Percentiles rank a stretch among this genome's conserved stretches.
These are phyloP conservation scores for Denticeps clupeoides DNA, from an alignment of 2,797 vertebrate genomes.

Conservation along the genomic window DNA sequence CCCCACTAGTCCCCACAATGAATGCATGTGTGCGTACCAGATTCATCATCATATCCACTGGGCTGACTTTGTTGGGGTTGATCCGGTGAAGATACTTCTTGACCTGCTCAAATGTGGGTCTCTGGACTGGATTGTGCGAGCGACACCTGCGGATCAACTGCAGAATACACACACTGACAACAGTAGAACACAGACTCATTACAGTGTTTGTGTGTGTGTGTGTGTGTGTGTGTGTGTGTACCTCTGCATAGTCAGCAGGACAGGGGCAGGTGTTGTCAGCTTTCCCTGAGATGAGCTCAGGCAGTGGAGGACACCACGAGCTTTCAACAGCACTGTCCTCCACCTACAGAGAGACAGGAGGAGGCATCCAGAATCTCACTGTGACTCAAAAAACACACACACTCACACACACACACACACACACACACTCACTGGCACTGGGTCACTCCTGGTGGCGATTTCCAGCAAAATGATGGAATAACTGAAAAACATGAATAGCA, in stretches of 20 bases:
- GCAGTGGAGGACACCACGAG: slow-evolving; percentile 58
- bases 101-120: slow-evolving; percentile 72
- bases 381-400: too few relatives aligned
- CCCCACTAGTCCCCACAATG: too few relatives aligned
- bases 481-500: slow-evolving; percentile 49
- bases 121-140: slow-evolving; percentile 60
- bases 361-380: too few relatives aligned
- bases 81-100: slow-evolving; percentile 72
- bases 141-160: slow-evolving; percentile 69
- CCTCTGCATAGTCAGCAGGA: slow-evolving; percentile 65
- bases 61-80: slow-evolving; percentile 77
- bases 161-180: not conserved
- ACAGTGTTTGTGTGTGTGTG: not conserved
- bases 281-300: slow-evolving; percentile 68
- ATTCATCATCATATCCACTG: slow-evolving; percentile 79
- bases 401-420: not conserved
- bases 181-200: too few relatives aligned
- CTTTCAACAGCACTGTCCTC: slow-evolving; percentile 53
- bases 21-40: slow-evolving; percentile 46
- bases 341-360: too few relatives aligned
- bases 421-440: slow-evolving; percentile 55
- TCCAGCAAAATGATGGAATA: slow-evolving; percentile 76
- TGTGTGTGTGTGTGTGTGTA: slow-evolving; percentile 20
- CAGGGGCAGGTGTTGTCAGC: slow-evolving; percentile 66
- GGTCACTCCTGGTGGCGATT: slow-evolving; percentile 67